Conservation (phyloP, 2,888 invertebrate species). For the Schizaphis graminum region DNA sequence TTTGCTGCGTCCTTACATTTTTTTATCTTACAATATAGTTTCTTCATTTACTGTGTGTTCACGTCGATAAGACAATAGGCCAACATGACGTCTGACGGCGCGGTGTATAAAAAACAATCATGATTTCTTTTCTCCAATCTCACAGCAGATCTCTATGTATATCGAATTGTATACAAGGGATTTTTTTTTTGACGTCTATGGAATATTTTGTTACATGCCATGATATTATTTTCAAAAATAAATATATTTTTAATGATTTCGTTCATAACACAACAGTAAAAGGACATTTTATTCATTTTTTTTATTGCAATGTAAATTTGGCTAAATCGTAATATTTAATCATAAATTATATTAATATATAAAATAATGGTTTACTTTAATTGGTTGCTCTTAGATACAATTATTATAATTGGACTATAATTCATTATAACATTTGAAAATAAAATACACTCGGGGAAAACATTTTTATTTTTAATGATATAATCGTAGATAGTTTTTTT, state of each 20-base stretch:
- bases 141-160: not conserved
- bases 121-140: conserved; percentile 25
- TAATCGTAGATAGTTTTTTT: not conserved
- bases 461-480: not conserved
- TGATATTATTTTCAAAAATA: not conserved
- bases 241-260: not conserved
- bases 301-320: not conserved
- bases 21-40: not conserved
- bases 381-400: not conserved
- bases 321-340: not conserved
- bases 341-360: not conserved
- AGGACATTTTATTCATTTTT: not conserved
- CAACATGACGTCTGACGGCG: conserved; percentile 38
- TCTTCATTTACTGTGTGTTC: conserved; percentile 21
- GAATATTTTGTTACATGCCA: not conserved
- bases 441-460: not conserved
- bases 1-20: not conserved
- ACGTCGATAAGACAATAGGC: conserved; percentile 21
- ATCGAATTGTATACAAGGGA: not conserved
- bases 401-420: not conserved
- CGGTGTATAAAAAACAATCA: not conserved
- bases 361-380: not conserved
- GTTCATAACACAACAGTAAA: not conserved
- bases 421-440: not conserved
- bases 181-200: not conserved